A percentile compares a stretch with the other conserved stretches of the same genome.
These are phyloP conservation scores for Sinocyclocheilus rhinocerous DNA, from an alignment of 2,113 vertebrate species.

Conservation along the genomic window DNA sequence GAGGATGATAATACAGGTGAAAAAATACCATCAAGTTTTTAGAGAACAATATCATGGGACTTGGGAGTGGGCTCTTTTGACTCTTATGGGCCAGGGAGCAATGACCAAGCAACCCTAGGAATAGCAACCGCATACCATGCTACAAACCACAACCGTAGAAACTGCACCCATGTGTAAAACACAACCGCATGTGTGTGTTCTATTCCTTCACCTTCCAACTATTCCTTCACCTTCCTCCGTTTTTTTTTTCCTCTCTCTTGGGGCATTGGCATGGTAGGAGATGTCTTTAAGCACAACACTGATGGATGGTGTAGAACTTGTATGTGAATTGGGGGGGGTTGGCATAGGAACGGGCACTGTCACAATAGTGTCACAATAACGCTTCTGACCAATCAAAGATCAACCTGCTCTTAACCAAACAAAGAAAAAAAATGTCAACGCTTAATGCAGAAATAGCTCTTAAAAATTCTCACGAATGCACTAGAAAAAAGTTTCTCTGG, in stretches of 20 bases:
- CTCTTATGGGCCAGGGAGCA: not conserved
- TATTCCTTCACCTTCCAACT: constrained; percentile 27
- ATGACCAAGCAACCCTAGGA: not conserved
- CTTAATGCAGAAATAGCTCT: constrained; percentile 16
- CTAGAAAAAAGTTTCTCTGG: not conserved
- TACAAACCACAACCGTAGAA: not conserved
- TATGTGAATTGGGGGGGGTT: constrained; percentile 47
- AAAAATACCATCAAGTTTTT: not conserved
- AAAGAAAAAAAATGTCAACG: constrained; percentile 3
- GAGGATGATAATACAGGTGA: not conserved
- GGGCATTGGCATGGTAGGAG: constrained; percentile 48
- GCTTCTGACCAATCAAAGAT: constrained; percentile 42
- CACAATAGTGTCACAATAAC: constrained; percentile 23
- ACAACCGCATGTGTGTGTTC: not conserved
- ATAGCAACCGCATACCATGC: not conserved
- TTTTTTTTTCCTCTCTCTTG: constrained; percentile 37
- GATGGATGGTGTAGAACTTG: constrained; percentile 56
- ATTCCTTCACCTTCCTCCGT: constrained; percentile 25
- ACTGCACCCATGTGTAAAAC: not conserved
- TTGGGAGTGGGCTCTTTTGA: not conserved
- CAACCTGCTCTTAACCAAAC: constrained; percentile 31
- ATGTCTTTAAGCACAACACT: constrained; percentile 57
- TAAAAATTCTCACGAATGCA: not conserved
- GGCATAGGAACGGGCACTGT: constrained; percentile 54
- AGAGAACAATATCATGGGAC: not conserved